These are phyloP conservation scores for Tiliqua scincoides DNA, from an alignment of 2,113 vertebrate genomes.

Conservation along the genomic window DNA sequence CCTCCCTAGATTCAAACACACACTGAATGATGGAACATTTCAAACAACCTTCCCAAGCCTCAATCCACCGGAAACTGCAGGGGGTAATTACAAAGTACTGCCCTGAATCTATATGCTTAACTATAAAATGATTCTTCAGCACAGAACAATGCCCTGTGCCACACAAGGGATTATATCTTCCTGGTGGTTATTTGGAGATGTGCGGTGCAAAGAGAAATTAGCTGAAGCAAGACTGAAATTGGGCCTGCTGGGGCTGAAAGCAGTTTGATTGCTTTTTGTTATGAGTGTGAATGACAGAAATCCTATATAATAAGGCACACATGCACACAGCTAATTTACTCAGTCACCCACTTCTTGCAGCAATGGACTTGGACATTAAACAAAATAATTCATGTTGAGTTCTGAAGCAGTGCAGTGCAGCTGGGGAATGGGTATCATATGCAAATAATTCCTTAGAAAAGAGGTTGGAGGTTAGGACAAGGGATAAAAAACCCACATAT, in stretches of 20 bases:
- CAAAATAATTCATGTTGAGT: constrained; percentile 10
- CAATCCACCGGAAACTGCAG: not conserved
- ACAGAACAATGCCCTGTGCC: not conserved
- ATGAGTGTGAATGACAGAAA: constrained; percentile 31
- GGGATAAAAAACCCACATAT: not conserved
- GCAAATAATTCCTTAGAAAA: constrained; percentile 28
- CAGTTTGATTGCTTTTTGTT: constrained; percentile 17
- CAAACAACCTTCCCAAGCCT: not conserved
- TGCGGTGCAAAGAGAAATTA: not conserved
- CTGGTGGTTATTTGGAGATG: not conserved
- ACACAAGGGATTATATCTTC: not conserved
- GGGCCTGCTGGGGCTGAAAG: constrained; percentile 15
- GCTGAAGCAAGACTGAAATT: constrained; percentile 9
- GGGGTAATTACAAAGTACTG: not conserved
- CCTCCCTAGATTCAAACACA: not conserved
- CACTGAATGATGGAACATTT: not conserved
- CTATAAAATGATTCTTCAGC: not conserved
- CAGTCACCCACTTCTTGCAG: not conserved
- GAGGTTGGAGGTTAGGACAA: not conserved
- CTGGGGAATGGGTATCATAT: not conserved
- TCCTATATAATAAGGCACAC: not conserved
- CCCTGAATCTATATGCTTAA: not conserved
- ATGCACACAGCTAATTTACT: constrained; percentile 14
- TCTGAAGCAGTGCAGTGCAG: not conserved
- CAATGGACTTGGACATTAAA: not conserved